Evolutionary conservation across 2,888 invertebrate genomes (phyloP).

Genomic region (Reticulitermes lucifugus): DNA sequence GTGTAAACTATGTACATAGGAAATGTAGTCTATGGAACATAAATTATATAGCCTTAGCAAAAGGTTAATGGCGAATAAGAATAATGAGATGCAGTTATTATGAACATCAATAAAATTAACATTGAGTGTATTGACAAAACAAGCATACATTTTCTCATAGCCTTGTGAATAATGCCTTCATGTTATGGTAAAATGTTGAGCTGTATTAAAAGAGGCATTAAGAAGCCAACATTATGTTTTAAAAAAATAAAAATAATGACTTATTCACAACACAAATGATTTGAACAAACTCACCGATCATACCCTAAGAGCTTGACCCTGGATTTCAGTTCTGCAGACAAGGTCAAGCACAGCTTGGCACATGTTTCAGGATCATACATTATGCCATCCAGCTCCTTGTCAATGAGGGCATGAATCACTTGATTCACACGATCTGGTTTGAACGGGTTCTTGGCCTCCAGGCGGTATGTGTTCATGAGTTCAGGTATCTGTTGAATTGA

Average conservation of each 20-base stretch:
- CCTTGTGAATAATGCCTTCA: background rate
- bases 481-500: constrained; percentile 58
- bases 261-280: too few relatives aligned
- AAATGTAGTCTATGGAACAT: too few relatives aligned
- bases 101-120: background rate
- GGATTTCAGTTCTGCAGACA: constrained; percentile 71
- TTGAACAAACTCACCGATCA: constrained; percentile 68
- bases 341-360: constrained; percentile 68
- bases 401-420: constrained; percentile 70
- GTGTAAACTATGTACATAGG: too few relatives aligned
- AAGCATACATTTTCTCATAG: background rate
- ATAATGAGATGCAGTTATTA: too few relatives aligned
- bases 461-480: constrained; percentile 72
- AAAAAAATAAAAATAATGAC: background rate
- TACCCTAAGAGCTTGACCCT: constrained; percentile 74
- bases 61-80: too few relatives aligned
- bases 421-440: constrained; percentile 71
- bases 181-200: background rate
- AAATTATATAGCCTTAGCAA: too few relatives aligned
- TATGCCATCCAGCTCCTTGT: constrained; percentile 69
- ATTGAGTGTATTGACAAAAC: background rate
- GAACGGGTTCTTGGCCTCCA: constrained; percentile 74
- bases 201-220: background rate
- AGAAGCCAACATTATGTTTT: background rate
- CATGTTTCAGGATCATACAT: constrained; percentile 72